Evolutionary conservation across 2,113 vertebrate species (phyloP), one percentile per base, ranked within the genome.

Genomic region (Corydoras maculifer): DNA sequence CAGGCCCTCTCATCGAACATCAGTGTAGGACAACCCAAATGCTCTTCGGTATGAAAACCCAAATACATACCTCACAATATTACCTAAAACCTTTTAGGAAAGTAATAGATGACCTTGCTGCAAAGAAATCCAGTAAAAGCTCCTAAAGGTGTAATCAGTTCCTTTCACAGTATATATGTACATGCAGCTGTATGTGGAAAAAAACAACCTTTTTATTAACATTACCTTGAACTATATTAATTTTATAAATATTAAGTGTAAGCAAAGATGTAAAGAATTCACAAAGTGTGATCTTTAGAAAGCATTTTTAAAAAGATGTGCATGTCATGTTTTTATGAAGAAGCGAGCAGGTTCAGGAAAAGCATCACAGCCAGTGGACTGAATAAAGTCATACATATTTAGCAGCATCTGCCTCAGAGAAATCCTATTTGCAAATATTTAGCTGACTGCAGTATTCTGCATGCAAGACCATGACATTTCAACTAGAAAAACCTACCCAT

Each of bases 401-500:
- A 83, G 78, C 70, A 67, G 81, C 76, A 76, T 82, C 79, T 69
- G 79, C 82, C 70, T 81, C 81, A 81, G 78, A 80, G 83, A 81
- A 78, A 87, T 83, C 81, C 80, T 78, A 62, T 87, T 88, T 81
- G 82, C 86, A 85, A 87, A 87, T 86, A 84, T 80, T 79, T 74
- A 70, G 83, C 81, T 81, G 80, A n/a, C 54, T 15, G 12, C 82
- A 83, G 79, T 81, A 74, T 64, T 69, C 80, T 80, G 83, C 80
- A 83, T 80, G 82, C 77, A 66, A 74, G 64, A 80, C 80, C 86
- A 77, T 87, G 85, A 85, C 87, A 86, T 86, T 87, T 86, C 78
- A 81, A 82, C 85, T 79, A 70, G 82, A 72, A 73, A 69, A 79
- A 77, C 68, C 81, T 83, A 78, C 81, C 82, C 51, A 68, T 70